Evolutionary conservation across 2,888 invertebrate genomes (phyloP), one percentile per base, ranked within the genome.

Genomic region (Griposia aprilina): DNA sequence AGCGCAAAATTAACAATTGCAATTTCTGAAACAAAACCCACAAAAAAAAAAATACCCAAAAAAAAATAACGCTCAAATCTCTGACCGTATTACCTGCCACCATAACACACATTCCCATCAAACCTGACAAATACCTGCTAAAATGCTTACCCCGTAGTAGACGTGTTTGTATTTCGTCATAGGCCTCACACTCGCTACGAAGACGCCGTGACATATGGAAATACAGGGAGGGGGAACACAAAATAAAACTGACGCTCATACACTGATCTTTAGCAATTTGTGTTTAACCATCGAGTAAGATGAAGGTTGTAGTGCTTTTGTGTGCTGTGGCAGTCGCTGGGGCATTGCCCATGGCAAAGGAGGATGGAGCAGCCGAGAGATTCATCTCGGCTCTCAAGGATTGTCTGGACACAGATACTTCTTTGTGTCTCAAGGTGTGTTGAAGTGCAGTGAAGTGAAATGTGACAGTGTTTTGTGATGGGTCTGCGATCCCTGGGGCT

Each of bases 351-450:
- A 93, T 94, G 89, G 90, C 91, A 1, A 95, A 94, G 87, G 96
- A 96, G 74, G 96, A 96, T 87, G 95, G 95, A 7, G 84, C 69
- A 7, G 86, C 96, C 90, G 96, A 96, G 80, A 93, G 92, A 80
- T 95, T 97, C 91, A 91, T 96, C 79, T 94, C 95, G 10, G 91
- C 94, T 13, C 89, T 98, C 82, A 97, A 97, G 94, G 98, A 98
- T 91, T 98, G 98, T 94, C 97, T 98, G 90, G 97, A 97, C 84
- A 97, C 97, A 84, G 97, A 98, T 89, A 97, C 98, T 91, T 96
- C 97, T 90, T 95, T 98, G 93, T 98, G 98, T 92, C 94, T 98
- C 85, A 98, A 98, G 97, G 98, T 98, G 97, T 97, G 96, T 95
- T 97, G 96, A 69, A 69, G 69, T 95, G 93, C 88, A 93, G 95